Evolutionary conservation across 2,888 invertebrate genomes (phyloP), one percentile per base, ranked within the genome.

Genomic region (Tortrix viridana): DNA sequence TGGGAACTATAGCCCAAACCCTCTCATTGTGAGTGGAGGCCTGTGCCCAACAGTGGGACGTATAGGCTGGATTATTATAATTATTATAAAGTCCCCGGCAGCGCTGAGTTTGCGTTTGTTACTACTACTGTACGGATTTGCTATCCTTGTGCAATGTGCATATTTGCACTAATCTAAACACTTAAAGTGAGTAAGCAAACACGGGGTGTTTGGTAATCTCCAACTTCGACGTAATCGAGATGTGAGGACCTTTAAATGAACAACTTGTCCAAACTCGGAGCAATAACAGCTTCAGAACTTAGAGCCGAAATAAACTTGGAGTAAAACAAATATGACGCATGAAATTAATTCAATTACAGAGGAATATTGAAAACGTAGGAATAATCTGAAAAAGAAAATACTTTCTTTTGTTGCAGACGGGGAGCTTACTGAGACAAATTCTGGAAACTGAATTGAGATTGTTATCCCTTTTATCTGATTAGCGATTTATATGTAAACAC

Each of bases 191-290:
- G 26, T 26, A 32, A 38, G 52, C 20, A 38, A 52, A 22, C 7
- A 52, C 20, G 3, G 1, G 37, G 20, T n/a, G 3, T n/a, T 52
- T 14, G 19, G 6, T 38, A 38, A 38, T 52, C 52, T 38, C 37
- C 7, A 52, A 52, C 20, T 38, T 38, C n/a, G 12, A 18, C 37
- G 52, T 38, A 52, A 32, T 49, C 38, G 52, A 38, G 52, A 38
- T 20, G 23, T 14, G 38, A 38, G 52, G n/a, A 32, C 52, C 52
- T 14, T n/a, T 6, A 52, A 52, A n/a, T 38, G 20, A 37, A 20
- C 20, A 37, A 52, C n/a, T 52, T n/a, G 38, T n/a, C 20, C 37
- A 37, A 52, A 38, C 18, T 52, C 49, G 22, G 26, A n/a, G 20
- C 49, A 32, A 52, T n/a, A 20, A 14, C 37, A 20, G 20, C 19